A percentile compares a stretch with the other conserved stretches of the same genome.
These are phyloP conservation scores for Meandrina meandrites DNA, from an alignment of 92 coral and sea anemone species.

Conservation along the genomic window DNA sequence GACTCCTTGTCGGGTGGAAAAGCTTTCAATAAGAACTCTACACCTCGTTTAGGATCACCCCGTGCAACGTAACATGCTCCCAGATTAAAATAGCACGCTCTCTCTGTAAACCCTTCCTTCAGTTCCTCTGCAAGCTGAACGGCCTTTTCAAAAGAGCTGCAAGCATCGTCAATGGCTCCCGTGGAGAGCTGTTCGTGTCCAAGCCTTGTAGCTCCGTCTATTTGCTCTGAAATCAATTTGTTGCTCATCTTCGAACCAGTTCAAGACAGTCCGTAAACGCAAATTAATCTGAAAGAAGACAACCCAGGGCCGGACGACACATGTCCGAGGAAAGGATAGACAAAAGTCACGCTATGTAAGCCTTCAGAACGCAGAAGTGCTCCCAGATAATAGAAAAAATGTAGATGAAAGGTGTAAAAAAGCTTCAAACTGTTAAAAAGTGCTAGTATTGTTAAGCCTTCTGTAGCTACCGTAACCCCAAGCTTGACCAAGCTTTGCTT, in stretches of 20 bases:
- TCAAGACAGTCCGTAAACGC: background rate
- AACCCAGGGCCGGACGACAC: background rate
- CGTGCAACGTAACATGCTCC: conserved; percentile 97
- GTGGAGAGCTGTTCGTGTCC: conserved; percentile 83
- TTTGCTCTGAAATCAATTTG: conserved; percentile 50
- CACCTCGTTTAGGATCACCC: conserved; percentile 83
- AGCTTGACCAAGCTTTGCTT: too few species aligned
- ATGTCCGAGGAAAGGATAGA: background rate
- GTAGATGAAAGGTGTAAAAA: background rate
- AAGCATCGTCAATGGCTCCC: conserved; percentile 81
- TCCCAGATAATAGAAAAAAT: background rate
- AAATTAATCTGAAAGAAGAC: background rate
- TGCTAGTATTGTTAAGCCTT: background rate
- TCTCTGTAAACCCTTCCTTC: conserved; percentile 85
- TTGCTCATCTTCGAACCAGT: conserved; percentile 5
- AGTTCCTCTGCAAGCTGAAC: conserved; percentile 66
- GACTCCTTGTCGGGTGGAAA: conserved; percentile 85
- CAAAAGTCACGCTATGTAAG: background rate
- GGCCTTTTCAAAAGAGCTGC: conserved; percentile 84
- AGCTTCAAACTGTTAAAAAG: background rate
- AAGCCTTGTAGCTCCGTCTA: conserved; percentile 77
- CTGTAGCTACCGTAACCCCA: background rate
- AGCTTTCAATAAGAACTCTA: conserved; percentile 81
- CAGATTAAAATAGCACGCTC: conserved; percentile 95
- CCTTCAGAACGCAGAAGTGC: background rate